phyloP scores from a whole-genome alignment of 2,888 invertebrate species.

The Callinectes sapidus region DNA sequence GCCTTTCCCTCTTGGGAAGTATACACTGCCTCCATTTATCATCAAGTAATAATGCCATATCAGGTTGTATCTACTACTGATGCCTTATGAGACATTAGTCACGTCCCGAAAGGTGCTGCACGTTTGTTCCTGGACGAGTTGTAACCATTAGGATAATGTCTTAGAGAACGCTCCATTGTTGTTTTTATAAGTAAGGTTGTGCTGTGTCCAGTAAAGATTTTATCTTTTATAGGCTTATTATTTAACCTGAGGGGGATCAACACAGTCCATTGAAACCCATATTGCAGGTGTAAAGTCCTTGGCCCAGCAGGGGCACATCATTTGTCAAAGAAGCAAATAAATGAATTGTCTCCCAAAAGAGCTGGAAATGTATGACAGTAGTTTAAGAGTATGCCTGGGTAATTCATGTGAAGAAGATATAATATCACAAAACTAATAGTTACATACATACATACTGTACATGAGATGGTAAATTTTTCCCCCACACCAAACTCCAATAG shows the following conservation, averaged over 20 bases:
- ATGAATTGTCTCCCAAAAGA: no score
- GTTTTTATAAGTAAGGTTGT: constrained; percentile 28
- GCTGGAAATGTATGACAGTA: no score
- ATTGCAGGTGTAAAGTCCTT: no score
- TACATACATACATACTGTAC: no score
- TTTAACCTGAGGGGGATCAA: not conserved
- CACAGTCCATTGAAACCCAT: no score
- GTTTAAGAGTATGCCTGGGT: no score
- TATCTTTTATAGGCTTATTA: not conserved
- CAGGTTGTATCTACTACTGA: constrained; percentile 18
- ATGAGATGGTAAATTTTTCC: no score
- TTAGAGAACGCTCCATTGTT: not conserved
- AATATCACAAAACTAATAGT: no score
- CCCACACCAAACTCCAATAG: no score
- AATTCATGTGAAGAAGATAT: no score
- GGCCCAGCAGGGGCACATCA: no score
- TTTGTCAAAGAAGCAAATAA: no score
- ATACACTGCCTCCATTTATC: not conserved
- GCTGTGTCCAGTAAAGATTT: not conserved
- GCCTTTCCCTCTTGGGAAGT: constrained; percentile 24
- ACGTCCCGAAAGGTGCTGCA: constrained; percentile 25
- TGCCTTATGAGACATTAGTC: constrained; percentile 2
- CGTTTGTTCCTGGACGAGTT: not conserved
- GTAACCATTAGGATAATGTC: not conserved
- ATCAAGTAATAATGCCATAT: constrained; percentile 17